Evolutionary conservation across 2,797 vertebrate species (phyloP), one percentile per base, ranked within the genome.

Genomic region (Rhinoraja longicauda): DNA sequence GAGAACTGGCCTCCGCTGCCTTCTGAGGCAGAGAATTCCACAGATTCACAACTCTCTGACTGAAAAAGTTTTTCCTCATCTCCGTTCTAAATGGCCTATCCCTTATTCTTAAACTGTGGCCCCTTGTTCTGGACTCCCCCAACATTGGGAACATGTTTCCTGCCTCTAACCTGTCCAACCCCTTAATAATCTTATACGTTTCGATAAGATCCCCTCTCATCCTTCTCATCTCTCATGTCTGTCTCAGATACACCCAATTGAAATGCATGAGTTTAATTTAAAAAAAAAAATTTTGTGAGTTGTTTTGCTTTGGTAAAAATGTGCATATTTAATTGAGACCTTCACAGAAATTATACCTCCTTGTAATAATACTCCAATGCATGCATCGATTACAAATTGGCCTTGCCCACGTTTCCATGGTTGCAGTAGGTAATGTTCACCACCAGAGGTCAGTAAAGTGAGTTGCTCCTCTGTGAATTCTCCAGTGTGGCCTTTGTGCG

Each of bases 401-500:
- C 79, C 19, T 1, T 88, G 84, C 21, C n/a, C n/a, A 36, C 10
- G 19, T 88, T 36, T 62, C 64, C 84, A 36, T 62, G 64, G 10
- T 21, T 36, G n/a, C 36, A 88, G 59, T 88, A 9, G 29, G 32
- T 1, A 36, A 67, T 88, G 19, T 67, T 32, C 9, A 3, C 62
- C 84, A 88, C 62, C 15, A 36, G 62, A 67, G n/a, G 59, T 13
- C n/a, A 32, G n/a, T 64, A 2, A 29, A 78, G 77, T 6, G 77
- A 78, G 32, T 15, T 78, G 17, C 32, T 0, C n/a, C n/a, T n/a
- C 32, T 0, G 32, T 64, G 36, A 96, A 84, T 96, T 96, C 93
- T 96, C 96, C 4, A 1, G 36, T 0, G 94, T 96, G 97, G 0
- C 96, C 94, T 78, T 92, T 93, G 0, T 93, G 64, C n/a, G 76